These are phyloP conservation scores for Entomyzon cyanotis DNA, from an alignment of 2,113 vertebrate genomes.

Conservation along the genomic window DNA sequence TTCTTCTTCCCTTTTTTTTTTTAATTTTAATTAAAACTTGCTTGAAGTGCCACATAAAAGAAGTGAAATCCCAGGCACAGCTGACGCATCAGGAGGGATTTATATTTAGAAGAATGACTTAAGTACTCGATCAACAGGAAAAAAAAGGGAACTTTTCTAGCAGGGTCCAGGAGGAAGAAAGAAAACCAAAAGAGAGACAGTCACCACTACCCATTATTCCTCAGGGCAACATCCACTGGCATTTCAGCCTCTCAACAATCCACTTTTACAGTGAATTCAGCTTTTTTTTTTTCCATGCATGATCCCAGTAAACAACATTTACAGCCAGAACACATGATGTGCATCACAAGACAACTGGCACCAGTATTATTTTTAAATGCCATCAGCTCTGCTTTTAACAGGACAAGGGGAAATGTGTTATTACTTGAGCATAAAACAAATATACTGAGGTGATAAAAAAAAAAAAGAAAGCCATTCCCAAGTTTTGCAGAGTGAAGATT, in stretches of 20 bases:
- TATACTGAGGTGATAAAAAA: neutral
- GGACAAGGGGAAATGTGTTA: neutral
- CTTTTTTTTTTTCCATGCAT: neutral
- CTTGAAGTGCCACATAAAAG: slow-evolving; percentile 34
- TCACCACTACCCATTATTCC: neutral
- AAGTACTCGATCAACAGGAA: neutral
- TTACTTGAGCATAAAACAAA: neutral
- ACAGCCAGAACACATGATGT: neutral
- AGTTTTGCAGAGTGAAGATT: neutral
- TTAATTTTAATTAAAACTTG: neutral
- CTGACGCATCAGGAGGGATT: neutral
- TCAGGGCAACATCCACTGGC: neutral
- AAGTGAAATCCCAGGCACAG: neutral
- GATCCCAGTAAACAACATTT: neutral
- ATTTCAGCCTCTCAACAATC: neutral
- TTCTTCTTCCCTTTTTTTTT: too few relatives aligned
- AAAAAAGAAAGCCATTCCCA: neutral
- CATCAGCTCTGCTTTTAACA: neutral
- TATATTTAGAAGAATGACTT: slow-evolving; percentile 21
- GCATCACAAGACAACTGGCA: neutral
- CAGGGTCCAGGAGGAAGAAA: neutral
- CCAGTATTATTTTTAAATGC: neutral
- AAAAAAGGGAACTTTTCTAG: neutral
- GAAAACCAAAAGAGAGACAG: neutral
- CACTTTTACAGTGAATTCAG: neutral